Base-by-base conservation (phyloP, 2,113 vertebrate species). In the Ameiurus melas region DNA sequence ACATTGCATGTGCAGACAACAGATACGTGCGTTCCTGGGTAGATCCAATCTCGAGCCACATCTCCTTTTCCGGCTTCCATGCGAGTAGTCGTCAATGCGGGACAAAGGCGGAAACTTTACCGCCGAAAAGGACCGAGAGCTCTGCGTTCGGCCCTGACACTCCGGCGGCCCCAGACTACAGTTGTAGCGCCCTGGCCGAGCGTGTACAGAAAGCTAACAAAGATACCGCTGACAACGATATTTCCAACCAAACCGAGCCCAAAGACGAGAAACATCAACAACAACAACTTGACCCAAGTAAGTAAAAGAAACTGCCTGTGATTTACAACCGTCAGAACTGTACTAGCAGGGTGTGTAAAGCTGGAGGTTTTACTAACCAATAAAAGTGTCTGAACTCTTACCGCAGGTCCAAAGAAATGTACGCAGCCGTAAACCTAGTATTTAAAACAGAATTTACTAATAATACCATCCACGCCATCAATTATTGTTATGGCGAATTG, bases 351-450 rank as follows among this genome's bases (percentile, higher is more conserved):
- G 96, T 97, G 97, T 97, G 97, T 97, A 98, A 98, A 98, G 98
- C 97, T 96, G 95, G 96, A 97, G 97, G 95, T 99, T 99, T 99
- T 99, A 99, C 98, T 97, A 98, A 99, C 97, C 98, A 97, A 99
- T 99, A 99, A 99, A 99, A 99, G 97, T 97, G 97, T 98, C 98
- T 97, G 95, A 96, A 95, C 95, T 95, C 94, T 96, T 96, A 95
- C 94, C 95, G 96, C 92, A 95, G 95, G 94, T 95, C 94, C 94
- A 90, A 95, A 93, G 96, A 93, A 97, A 94, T 94, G 94, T 94
- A 94, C 92, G 92, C 95, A 95, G 92, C 96, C 95, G 96, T 97
- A 95, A 96, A 95, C 93, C 91, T 94, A 93, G 92, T 94, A 94
- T 92, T 93, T 91, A 89, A 83, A 89, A 87, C 95, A 94, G 94